Evolutionary conservation across 2,888 invertebrate genomes (phyloP).

Genomic region (Micoletzkya japonica): DNA sequence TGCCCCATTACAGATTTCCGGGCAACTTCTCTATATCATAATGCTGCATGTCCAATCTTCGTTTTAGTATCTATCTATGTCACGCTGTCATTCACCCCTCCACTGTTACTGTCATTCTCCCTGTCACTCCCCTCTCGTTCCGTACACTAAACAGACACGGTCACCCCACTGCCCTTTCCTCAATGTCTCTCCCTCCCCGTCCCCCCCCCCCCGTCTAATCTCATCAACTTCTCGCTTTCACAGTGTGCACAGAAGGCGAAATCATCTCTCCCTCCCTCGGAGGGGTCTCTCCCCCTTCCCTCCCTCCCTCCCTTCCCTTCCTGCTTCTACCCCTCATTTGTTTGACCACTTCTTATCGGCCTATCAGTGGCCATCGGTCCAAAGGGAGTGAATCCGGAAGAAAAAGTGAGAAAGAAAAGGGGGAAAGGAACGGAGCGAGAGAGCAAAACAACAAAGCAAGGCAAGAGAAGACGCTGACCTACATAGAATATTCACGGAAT

Average conservation of each 20-base stretch:
- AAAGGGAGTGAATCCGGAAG: too few relatives aligned
- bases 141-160: neutral
- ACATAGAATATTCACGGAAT: too few relatives aligned
- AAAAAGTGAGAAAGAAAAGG: too few relatives aligned
- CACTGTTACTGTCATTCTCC: constrained; percentile 1
- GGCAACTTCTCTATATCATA: too few relatives aligned
- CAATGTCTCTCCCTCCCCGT: neutral
- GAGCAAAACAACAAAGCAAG: too few relatives aligned
- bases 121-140: neutral
- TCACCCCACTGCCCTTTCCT: neutral
- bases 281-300: neutral
- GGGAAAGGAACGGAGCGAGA: too few relatives aligned
- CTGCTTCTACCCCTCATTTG: neutral
- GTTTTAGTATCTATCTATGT: constrained; percentile 3
- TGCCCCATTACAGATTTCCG: too few relatives aligned
- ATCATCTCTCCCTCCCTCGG: neutral
- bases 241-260: neutral
- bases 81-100: neutral
- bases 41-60: too few relatives aligned
- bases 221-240: neutral
- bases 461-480: too few relatives aligned
- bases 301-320: neutral
- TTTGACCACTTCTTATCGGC: neutral
- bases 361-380: neutral
- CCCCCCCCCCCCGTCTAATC: neutral